Conservation (phyloP, 2,797 vertebrate species). For the Urocyon cinereoargenteus region DNA sequence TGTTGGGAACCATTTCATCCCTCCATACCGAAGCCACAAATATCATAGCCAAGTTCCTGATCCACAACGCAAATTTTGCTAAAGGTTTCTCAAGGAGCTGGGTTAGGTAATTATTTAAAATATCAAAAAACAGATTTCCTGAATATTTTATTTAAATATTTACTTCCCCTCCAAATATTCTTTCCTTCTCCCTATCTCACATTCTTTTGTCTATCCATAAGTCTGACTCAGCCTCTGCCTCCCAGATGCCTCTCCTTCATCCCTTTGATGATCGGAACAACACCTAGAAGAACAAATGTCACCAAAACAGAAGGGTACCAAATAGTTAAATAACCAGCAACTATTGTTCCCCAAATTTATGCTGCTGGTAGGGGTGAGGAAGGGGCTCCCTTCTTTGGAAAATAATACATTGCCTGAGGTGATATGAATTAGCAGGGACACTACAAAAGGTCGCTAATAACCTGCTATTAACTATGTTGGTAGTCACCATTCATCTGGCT, state of each 20-base stretch:
- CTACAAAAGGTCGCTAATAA: too few relatives aligned
- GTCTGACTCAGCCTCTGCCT: background rate
- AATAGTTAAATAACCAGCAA: too few relatives aligned
- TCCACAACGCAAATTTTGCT: background rate
- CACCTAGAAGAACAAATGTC: background rate
- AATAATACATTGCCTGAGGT: rapidly evolving
- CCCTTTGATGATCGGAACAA: rapidly evolving
- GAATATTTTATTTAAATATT: background rate
- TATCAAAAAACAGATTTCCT: background rate
- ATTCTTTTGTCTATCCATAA: background rate
- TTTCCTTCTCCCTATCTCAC: background rate
- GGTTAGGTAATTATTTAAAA: background rate
- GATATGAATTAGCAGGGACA: rapidly evolving
- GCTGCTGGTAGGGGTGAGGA: background rate
- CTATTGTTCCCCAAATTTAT: too few relatives aligned
- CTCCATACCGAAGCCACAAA: background rate
- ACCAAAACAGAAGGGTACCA: background rate
- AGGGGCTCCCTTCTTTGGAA: background rate
- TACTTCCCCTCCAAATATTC: background rate
- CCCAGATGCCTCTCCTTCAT: background rate
- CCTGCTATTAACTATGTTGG: rapidly evolving
- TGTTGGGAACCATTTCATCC: background rate
- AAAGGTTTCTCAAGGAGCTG: background rate
- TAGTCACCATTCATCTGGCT: rapidly evolving
- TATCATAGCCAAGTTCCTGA: background rate